Conservation (phyloP, 2,888 invertebrate genomes). For the Hemicrepidius hirtus region DNA sequence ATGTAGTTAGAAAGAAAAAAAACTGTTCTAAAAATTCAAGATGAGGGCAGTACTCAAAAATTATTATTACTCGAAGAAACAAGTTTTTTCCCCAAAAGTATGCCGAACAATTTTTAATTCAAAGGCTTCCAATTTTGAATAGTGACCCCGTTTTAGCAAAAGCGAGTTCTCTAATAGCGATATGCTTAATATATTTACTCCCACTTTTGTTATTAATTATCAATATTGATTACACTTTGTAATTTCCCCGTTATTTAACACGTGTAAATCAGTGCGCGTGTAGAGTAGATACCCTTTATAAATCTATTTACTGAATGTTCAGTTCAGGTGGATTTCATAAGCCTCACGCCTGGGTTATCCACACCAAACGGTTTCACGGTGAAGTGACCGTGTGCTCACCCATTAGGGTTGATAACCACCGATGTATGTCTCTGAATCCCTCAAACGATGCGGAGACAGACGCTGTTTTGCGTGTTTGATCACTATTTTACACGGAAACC, state of each 20-base stretch:
- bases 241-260: conserved; percentile 26
- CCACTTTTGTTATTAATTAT: neutral
- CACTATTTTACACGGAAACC: conserved; percentile 48
- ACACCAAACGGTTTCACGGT: conserved; percentile 72
- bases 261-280: conserved; percentile 36
- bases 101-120: too few relatives aligned
- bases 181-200: too few relatives aligned
- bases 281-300: conserved; percentile 40
- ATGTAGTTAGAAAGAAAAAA: too few relatives aligned
- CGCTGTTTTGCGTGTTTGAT: conserved; percentile 54
- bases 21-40: too few relatives aligned
- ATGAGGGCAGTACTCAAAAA: too few relatives aligned
- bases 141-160: too few relatives aligned
- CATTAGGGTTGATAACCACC: conserved; percentile 57
- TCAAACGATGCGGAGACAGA: conserved; percentile 54
- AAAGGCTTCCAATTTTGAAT: too few relatives aligned
- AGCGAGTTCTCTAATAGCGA: too few relatives aligned
- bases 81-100: too few relatives aligned
- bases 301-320: conserved; percentile 56
- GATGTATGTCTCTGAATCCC: conserved; percentile 54
- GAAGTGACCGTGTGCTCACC: conserved; percentile 67
- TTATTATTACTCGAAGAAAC: too few relatives aligned
- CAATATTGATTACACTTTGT: neutral
- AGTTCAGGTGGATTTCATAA: conserved; percentile 61
- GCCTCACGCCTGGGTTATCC: conserved; percentile 70